These are phyloP conservation scores for Tarsius wallacei DNA, from an alignment of 2,797 vertebrate species.

Conservation along the genomic window DNA sequence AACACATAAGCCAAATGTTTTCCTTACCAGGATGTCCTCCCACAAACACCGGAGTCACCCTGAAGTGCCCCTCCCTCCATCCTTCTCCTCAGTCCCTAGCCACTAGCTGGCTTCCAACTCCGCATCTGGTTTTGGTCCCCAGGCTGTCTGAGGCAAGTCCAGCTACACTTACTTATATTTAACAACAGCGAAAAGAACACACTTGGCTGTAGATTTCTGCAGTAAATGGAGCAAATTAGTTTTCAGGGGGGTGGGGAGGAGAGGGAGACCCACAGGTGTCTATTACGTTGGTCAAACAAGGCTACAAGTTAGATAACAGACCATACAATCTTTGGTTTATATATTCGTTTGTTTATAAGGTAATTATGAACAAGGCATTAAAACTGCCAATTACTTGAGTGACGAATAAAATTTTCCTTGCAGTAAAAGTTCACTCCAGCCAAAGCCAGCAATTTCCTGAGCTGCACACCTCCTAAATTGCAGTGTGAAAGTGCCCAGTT, in stretches of 20 bases:
- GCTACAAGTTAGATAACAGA: constrained; percentile 88
- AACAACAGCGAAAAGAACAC: constrained; percentile 62
- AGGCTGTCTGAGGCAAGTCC: constrained; percentile 75
- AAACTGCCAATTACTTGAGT: constrained; percentile 97
- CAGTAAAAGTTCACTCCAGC: constrained; percentile 95
- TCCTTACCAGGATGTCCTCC: constrained; percentile 70
- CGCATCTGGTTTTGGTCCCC: constrained; percentile 83
- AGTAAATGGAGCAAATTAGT: constrained; percentile 87
- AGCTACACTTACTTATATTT: constrained; percentile 3
- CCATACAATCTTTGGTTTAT: constrained; percentile 90
- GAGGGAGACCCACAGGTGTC: constrained; percentile 66
- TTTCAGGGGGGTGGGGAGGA: not conserved
- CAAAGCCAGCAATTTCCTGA: constrained; percentile 98
- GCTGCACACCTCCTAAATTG: constrained; percentile 97
- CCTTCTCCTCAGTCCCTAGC: not conserved
- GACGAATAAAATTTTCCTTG: constrained; percentile 96
- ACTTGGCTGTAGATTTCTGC: constrained; percentile 78
- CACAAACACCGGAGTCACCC: not conserved
- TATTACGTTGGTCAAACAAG: constrained; percentile 81
- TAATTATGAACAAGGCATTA: constrained; percentile 98
- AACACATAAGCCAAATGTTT: constrained; percentile 70
- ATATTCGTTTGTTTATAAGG: constrained; percentile 97
- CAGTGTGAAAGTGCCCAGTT: constrained; percentile 95
- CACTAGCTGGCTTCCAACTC: constrained; percentile 18
- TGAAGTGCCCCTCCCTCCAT: not conserved